These are phyloP conservation scores for Okapia johnstoni DNA, from an alignment of 2,113 vertebrate genomes.

Conservation along the genomic window DNA sequence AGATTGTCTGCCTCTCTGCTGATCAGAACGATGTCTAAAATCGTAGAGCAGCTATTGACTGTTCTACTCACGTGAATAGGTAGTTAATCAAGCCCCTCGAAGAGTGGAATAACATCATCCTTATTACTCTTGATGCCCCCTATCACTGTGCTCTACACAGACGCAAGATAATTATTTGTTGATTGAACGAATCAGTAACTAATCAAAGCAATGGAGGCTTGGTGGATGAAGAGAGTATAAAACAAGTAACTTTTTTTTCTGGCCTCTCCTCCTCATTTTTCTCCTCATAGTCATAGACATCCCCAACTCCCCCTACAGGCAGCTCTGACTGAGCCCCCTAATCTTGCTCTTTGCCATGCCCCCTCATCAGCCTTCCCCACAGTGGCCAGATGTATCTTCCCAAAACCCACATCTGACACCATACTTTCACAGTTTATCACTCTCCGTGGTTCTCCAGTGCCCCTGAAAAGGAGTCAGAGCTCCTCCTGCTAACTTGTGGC, in stretches of 20 bases:
- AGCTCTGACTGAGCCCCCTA: not conserved
- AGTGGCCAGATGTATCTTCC: not conserved
- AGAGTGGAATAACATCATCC: not conserved
- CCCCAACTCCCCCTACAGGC: not conserved
- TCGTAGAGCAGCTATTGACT: slow-evolving; percentile 3
- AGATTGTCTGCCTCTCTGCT: not conserved
- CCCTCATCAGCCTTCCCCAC: not conserved
- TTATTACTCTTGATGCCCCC: not conserved
- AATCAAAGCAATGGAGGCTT: not conserved
- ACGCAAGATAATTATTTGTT: slow-evolving; percentile 29
- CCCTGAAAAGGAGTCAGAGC: not conserved
- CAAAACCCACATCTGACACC: not conserved
- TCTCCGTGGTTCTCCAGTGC: not conserved
- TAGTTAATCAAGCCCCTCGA: not conserved
- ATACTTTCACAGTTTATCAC: not conserved
- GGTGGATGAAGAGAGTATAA: not conserved
- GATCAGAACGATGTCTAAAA: not conserved
- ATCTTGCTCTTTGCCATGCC: not conserved
- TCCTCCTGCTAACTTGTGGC: not conserved
- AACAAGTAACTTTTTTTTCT: not conserved
- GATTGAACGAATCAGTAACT: not conserved
- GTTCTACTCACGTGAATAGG: not conserved
- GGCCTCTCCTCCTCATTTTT: not conserved
- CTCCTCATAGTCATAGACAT: not conserved
- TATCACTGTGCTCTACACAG: not conserved